These are phyloP conservation scores for Amyelois transitella DNA, from an alignment of 1,140 invertebrate species.

Conservation along the genomic window DNA sequence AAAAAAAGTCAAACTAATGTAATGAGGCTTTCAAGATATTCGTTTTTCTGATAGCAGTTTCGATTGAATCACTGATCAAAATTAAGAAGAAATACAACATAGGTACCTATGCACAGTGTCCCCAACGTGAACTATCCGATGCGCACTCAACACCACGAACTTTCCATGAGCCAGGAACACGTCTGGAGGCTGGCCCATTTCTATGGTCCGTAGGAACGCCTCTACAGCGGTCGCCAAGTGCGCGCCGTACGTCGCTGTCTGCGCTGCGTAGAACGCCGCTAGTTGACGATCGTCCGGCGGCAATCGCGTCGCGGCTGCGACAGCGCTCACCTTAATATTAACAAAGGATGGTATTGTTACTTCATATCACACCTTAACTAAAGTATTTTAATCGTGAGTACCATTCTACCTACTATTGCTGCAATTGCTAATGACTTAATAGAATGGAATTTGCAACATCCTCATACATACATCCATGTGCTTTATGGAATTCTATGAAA, in stretches of 20 bases:
- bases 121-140: slow-evolving; percentile 94
- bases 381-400: too few species aligned
- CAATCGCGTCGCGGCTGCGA: slow-evolving; percentile 75
- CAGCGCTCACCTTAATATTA: slow-evolving; percentile 53
- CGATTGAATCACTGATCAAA: not conserved
- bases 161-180: slow-evolving; percentile 95
- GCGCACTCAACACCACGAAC: slow-evolving; percentile 93
- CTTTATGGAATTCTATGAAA: too few species aligned
- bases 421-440: too few species aligned
- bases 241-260: slow-evolving; percentile 87
- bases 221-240: slow-evolving; percentile 92
- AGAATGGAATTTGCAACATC: too few species aligned
- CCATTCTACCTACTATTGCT: too few species aligned
- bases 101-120: slow-evolving; percentile 85
- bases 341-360: slow-evolving; percentile 5
- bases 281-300: slow-evolving; percentile 88
- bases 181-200: slow-evolving; percentile 94
- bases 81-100: slow-evolving; percentile 1
- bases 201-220: slow-evolving; percentile 91
- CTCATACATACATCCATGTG: too few species aligned
- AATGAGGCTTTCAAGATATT: too few species aligned
- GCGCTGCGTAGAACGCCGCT: slow-evolving; percentile 88
- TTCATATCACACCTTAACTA: too few species aligned
- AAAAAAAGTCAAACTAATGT: too few species aligned
- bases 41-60: too few species aligned